Evolutionary conservation across 2,113 vertebrate species (phyloP), one percentile per base, ranked within the genome.

Genomic region (Cygnus buccinator): DNA sequence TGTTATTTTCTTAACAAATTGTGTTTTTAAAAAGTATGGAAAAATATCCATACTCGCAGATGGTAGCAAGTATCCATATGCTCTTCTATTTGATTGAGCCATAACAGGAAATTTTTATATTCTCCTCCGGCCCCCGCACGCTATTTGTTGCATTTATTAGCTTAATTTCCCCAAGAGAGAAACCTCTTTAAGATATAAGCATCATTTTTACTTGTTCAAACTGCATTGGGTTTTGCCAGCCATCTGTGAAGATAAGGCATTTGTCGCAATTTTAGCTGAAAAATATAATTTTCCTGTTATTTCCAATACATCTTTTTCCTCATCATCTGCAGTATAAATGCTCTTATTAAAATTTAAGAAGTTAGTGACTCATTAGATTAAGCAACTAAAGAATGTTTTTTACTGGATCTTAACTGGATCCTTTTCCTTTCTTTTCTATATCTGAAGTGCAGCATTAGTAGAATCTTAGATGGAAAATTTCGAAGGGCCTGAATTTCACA

Each of bases 171-270:
- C n/a, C 58, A 41, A 73, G 78, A 96, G 73, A 94, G 71, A 93
- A 93, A 92, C 70, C 81, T 91, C 90, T 94, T 86, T 48, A 83
- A 94, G 72, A 94, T 92, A 7, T 16, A 77, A 79, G 48, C 95
- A 77, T 87, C 20, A 44, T 84, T 90, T 96, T 97, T 52, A 89
- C 70, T 95, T 87, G 26, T 77, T 92, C 46, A 74, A 59, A 71
- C 71, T 79, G 17, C 44, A 48, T 48, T 84, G 76, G 78, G 31
- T 75, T 89, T 94, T 96, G 77, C 72, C 52, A 90, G 62, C 92
- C 87, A 96, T 96, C 96, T 94, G 93, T 94, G 91, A 90, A 70
- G 74, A 87, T 76, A 86, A 92, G 94, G 81, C 85, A 66, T 61
- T 54, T 92, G 83, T 92, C 0, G 0, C 82, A 87, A 1, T 90